Evolutionary conservation across 2,888 invertebrate species (phyloP), one percentile per base, ranked within the genome.

Genomic region (Dexiosoma caninum): DNA sequence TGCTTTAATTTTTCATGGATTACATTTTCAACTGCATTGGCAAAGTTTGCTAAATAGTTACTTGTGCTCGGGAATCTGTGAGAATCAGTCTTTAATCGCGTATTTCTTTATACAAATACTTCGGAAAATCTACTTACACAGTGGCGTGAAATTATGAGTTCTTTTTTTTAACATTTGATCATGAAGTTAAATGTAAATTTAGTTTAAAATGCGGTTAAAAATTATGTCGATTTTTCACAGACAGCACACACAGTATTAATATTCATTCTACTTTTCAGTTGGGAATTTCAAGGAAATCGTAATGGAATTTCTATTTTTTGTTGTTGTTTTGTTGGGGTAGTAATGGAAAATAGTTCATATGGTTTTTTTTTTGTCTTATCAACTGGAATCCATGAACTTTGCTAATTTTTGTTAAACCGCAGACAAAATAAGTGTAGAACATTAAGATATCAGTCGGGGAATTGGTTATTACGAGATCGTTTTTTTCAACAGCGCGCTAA

Each of bases 121-220:
- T 10, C 27, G 19, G 30, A 53, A 19, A 40, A 8, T 19, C 40
- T n/a, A 19, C 27, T 2, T 1, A 42, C 40, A 30, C 27, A 19
- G n/a, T 30, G 19, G n/a, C 37, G 30, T 40, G 16, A 55, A 60
- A 51, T 14, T 60, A 60, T 71, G 59, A 60, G 23, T 44, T 32
- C 16, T 49, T 49, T 70, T 35, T 37, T 70, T 35, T 37, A 27
- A 49, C 32, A 59, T 49, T 46, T 35, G 55, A 32, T 32, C 44
- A 16, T 46, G 46, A 70, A 70, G 37, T 37, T 44, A 53, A 72
- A 44, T 55, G 37, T 35, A 40, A 46, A 62, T 74, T 72, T 57
- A 57, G 30, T 66, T 74, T 53, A 46, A 74, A 74, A 64, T 74
- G 55, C 46, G 64, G 64, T 66, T 40, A 46, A 35, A 55, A 74